Conservation (phyloP, 2,888 invertebrate species). For the Parascotia fuliginaria region DNA sequence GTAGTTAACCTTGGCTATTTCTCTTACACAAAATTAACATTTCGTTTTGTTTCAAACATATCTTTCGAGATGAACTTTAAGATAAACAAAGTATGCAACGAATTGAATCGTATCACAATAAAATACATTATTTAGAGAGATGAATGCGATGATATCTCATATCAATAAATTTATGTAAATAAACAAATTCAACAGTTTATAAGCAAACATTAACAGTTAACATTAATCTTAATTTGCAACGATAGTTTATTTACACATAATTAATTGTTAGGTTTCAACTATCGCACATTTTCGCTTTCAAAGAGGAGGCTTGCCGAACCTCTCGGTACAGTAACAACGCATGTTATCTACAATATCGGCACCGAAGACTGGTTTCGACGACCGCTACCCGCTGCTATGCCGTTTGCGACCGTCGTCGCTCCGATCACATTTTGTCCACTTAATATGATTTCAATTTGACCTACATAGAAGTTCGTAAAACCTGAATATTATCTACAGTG, state of each 20-base stretch:
- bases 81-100: not conserved
- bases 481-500: conserved; percentile 20
- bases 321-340: conserved; percentile 24
- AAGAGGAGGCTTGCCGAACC: conserved; percentile 46
- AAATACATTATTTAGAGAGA: not conserved
- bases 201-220: not conserved
- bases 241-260: not conserved
- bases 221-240: not conserved
- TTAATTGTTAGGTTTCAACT: not conserved
- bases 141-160: not conserved
- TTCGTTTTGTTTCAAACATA: not conserved
- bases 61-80: not conserved
- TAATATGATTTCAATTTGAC: conserved; percentile 32
- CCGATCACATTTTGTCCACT: conserved; percentile 31
- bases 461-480: conserved; percentile 25
- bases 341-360: conserved; percentile 38
- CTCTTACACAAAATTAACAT: not conserved
- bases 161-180: not conserved
- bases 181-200: conserved; percentile 2
- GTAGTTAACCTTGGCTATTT: no score
- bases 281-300: not conserved
- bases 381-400: conserved; percentile 38
- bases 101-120: not conserved
- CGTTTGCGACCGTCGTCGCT: conserved; percentile 36
- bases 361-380: conserved; percentile 38